Evolutionary conservation across 2,888 invertebrate species (phyloP), one percentile per base, ranked within the genome.

Genomic region (Himalopsyche japonica): DNA sequence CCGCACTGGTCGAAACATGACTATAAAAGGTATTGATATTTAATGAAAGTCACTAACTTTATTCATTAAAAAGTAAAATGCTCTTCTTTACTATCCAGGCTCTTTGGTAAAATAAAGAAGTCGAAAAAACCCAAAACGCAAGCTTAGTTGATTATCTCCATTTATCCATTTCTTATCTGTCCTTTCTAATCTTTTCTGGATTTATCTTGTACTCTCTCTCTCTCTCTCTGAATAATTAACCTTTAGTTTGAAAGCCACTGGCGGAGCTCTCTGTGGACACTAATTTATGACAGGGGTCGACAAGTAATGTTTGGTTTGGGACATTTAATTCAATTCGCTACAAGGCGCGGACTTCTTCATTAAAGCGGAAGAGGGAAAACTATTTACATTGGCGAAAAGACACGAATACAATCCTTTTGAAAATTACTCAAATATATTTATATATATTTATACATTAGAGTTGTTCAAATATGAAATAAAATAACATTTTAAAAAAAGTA

Each of bases 241-340:
- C 70, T 27, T 70, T 70, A 70, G 24, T 70, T 70, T 70, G 70
- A 27, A 70, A 70, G 70, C 70, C 70, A 70, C 70, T 70, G 70
- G 70, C 15, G 70, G 27, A 70, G 70, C 30, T 70, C 70, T 70
- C 70, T 70, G 30, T 27, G 70, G 70, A 70, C 70, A 70, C 70
- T 70, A 70, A 70, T 70, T 70, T 70, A 70, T 70, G 70, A 70
- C 70, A 70, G 70, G 70, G 70, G 70, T 70, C 70, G 70, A 70
- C 70, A 30, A 70, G 27, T 70, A 70, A 70, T 70, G 70, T 70
- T 70, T 70, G 70, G 70, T 70, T 70, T 70, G 70, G 70, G 70
- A 70, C 27, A 70, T 70, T 70, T 70, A 70, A 70, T 70, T 70
- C 70, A 70, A 70, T 70, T 70, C 70, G 70, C 27, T 70, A 70